phyloP scores from a whole-genome alignment of 2,113 vertebrate species.

The Tricholaema leucomelas region DNA sequence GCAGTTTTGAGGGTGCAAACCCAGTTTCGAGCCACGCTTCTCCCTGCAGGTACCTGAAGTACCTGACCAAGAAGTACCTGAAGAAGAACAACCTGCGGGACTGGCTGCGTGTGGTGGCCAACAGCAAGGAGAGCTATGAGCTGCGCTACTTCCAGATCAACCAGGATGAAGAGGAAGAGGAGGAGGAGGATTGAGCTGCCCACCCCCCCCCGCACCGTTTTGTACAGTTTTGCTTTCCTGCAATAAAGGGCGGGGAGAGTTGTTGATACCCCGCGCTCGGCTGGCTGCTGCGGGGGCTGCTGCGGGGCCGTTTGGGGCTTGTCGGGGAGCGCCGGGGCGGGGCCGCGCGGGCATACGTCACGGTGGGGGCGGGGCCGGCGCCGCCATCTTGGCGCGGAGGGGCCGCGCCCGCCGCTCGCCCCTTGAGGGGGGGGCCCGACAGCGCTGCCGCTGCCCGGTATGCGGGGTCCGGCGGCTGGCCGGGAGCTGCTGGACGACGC shows the following conservation, averaged over 20 bases:
- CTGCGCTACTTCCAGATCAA: conserved; percentile 99
- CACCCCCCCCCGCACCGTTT: background rate
- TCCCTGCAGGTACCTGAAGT: conserved; percentile 87
- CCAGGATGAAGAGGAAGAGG: conserved; percentile 94
- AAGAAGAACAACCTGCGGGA: conserved; percentile 98
- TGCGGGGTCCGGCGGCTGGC: conserved; percentile 67
- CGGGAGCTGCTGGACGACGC: conserved; percentile 57
- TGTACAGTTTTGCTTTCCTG: conserved; percentile 70
- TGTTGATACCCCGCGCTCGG: background rate
- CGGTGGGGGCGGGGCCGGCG: background rate
- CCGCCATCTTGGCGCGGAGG: conserved; percentile 73
- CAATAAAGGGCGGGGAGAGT: conserved; percentile 76
- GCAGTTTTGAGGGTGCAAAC: too few species aligned
- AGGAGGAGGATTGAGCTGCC: conserved; percentile 90
- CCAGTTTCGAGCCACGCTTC: accelerated
- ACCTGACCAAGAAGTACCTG: conserved; percentile 97
- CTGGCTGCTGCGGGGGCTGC: background rate
- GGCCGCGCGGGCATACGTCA: too few species aligned
- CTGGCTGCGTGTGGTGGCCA: conserved; percentile 94
- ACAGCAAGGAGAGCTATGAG: conserved; percentile 93
- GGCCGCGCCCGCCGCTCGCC: conserved; percentile 61
- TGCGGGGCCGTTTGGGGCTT: background rate
- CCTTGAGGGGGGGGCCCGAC: background rate
- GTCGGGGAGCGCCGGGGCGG: background rate
- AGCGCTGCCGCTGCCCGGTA: conserved; percentile 47